These are phyloP conservation scores for Fulmarus glacialis DNA, from an alignment of 2,113 vertebrate genomes.

Conservation along the genomic window DNA sequence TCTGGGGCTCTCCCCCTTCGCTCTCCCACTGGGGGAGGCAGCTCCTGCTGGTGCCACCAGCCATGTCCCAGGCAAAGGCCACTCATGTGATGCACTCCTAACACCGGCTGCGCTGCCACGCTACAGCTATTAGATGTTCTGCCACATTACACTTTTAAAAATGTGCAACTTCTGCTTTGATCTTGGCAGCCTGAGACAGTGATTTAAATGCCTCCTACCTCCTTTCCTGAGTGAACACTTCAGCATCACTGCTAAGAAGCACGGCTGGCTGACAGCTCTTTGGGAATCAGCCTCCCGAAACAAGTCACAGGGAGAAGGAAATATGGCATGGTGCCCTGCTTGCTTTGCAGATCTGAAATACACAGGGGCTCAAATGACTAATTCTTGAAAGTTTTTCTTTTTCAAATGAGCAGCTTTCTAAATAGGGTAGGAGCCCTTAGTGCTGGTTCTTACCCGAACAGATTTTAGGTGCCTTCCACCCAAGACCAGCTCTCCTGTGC, in stretches of 20 bases:
- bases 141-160: neutral
- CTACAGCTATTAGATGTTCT: slow-evolving; percentile 6
- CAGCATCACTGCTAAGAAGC: slow-evolving; percentile 23
- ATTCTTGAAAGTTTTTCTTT: neutral
- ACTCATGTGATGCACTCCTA: neutral
- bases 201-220: slow-evolving; percentile 62
- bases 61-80: neutral
- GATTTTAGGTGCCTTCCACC: neutral
- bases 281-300: slow-evolving; percentile 41
- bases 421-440: neutral
- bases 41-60: neutral
- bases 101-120: neutral
- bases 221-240: slow-evolving; percentile 42
- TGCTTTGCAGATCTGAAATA: slow-evolving; percentile 50
- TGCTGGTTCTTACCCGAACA: neutral
- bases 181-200: slow-evolving; percentile 38
- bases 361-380: neutral
- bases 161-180: slow-evolving; percentile 13
- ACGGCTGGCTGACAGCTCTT: slow-evolving; percentile 60
- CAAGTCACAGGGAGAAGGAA: slow-evolving; percentile 34
- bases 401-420: slow-evolving; percentile 1
- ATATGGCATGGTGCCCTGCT: slow-evolving; percentile 31
- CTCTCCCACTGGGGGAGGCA: neutral
- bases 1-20: neutral
- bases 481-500: neutral